Base-by-base conservation (phyloP, 53 echinoderm and acorn worm species). In the Echinometra lucunter region DNA sequence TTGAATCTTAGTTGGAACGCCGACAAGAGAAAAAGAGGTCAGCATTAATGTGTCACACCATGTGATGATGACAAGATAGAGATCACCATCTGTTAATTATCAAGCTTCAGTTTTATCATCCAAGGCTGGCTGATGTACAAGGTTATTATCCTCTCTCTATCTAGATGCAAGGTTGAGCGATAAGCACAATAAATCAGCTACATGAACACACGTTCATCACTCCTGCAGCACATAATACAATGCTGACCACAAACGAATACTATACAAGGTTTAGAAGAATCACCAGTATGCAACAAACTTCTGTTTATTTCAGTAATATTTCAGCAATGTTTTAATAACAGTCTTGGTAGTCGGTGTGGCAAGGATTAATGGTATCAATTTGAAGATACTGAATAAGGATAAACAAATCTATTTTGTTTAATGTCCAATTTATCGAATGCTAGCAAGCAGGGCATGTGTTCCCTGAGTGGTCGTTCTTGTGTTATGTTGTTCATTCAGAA, bases 401-500 rank as follows among this genome's bases (percentile, higher is more conserved):
- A 42, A 78, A 78, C 69, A 78, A 78, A 42, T 15, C 42, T 35
- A 38, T 78, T 38, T 40, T 40, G 30, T 40, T 78, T 78, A 18
- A 38, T 78, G 11, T 69, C 6, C 6, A 69, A 30, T 69, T 37
- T 75, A 75, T 78, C 8, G 13, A 78, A 38, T 23, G 23, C 21
- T 21, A 19, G 19, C 19, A 40, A 21, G 78, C 42, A 42, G 38
- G 18, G 78, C 78, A 78, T 78, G 78, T 78, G 78, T 78, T 42
- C 42, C 78, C 42, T 42, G 78, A 40, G 21, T 3, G 78, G 78
- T 19, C 23, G 6, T 21, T 38, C 38, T 19, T 40, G 42, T 78
- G 78, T 78, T 78, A 42, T 78, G 78, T 78, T 42, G 78, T 78
- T 78, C 78, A 78, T 78, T 78, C 78, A 78, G 78, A 78, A 40